Base-by-base conservation (phyloP, 2,113 vertebrate species). In the Carassius gibelio region DNA sequence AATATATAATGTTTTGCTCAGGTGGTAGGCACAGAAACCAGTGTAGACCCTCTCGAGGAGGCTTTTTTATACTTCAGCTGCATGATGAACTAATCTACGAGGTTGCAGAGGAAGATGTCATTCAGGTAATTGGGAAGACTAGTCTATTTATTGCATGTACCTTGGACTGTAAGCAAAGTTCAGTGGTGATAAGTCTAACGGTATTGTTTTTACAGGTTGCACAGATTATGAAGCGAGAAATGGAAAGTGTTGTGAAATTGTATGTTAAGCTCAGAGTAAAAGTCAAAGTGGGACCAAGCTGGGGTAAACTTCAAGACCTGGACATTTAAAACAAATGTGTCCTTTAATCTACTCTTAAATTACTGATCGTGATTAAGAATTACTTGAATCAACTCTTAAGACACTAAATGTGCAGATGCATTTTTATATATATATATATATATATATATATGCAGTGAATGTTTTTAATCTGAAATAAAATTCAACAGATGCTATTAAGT, bases 11-110 rank as follows among this genome's bases (percentile, higher is more conserved):
- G 30, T 30, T 52, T 48, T 11, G 62, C 36, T 14, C 38, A 30
- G 48, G 45, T 50, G 84, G 84, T 82, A 59, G 38, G 6, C 55
- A 87, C 80, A 91, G 87, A 57, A 0, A 69, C 3, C 61, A 17
- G 36, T 90, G 87, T 1, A 92, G 80, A 4, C 93, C 92, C 5
- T 14, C 88, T 72, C 89, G 91, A 9, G 97, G 98, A 75, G 97
- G 93, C 5, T 99, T 96, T 91, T 97, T 99, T 14, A 88, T 99
- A 72, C 96, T 99, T 66, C 98, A 99, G 11, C 95, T 99, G 84
- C 98, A 99, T 0, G 98, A 99, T 84, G 97, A 99, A 89, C 97
- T 99, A 55, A 94, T 99, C 79, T 99, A 98, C 74, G 98, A 99
- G 93, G 96, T 96, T 80, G 93, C 96, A 45, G 96, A 99, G 66